Evolutionary conservation across 2,888 invertebrate genomes (phyloP), one percentile per base, ranked within the genome.

Genomic region (Tenodera sinensis): DNA sequence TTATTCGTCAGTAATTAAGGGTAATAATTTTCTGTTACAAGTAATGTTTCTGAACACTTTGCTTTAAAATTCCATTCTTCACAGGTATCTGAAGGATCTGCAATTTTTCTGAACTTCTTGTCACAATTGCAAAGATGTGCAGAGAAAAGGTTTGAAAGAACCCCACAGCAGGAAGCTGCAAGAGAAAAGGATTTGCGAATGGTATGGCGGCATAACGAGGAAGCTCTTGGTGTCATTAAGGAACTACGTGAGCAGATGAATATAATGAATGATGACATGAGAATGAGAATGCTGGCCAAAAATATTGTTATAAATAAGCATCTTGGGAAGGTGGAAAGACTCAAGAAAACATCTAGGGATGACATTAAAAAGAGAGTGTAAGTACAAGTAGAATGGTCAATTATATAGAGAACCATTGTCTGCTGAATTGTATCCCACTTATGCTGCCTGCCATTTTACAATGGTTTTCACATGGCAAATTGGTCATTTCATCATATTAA

Each of bases 331-430:
- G 42, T 87, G n/a, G 87, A 87, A n/a, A 25, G 87, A 12, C 34
- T 87, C 20, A 87, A 87, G 34, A 87, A 71, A 83, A 83, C 81
- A 1, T 87, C 34, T 27, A 71, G 83, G 3, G 83, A 87, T 20
- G 83, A 87, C 27, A 34, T 87, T 20, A 87, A 34, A 71, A 83
- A 83, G 83, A 87, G 82, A 87, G 87, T 87, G 87, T 87, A 83
- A 87, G 87, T 30, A 30, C 30, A 30, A 30, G 30, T 42, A 20
- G 15, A 71, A 71, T 71, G 1, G 7, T 20, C 20, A 6, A 71
- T 34, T 34, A 34, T 34, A 7, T 3, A 34, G 30, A 42, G 42
- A 42, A 42, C 12, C 1, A 42, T 42, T 42, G 42, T 2, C 42
- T 42, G 9, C 42, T 42, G 42, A 12, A 42, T 42, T 42, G 0